These are phyloP conservation scores for Isotomurus palustris DNA, from an alignment of 2,888 invertebrate genomes.

Conservation along the genomic window DNA sequence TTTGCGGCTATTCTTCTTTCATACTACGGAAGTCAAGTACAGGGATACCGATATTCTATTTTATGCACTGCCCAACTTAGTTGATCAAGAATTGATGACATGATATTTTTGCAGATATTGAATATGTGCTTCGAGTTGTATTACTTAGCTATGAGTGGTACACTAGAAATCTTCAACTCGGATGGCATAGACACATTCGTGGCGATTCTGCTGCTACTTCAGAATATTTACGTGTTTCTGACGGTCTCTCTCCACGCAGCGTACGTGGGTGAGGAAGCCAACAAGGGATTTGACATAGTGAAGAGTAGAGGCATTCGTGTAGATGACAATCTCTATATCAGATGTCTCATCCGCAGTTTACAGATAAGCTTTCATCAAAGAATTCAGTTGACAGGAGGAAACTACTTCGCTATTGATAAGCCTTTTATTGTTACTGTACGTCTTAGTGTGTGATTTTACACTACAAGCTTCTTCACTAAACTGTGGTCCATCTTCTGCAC, in stretches of 20 bases:
- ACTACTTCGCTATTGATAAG: slow-evolving; percentile 33
- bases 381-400: slow-evolving; percentile 35
- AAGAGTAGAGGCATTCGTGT: slow-evolving; percentile 16
- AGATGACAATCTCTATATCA: slow-evolving; percentile 16
- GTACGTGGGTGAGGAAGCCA: slow-evolving; percentile 28
- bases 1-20: slow-evolving; percentile 33
- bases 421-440: slow-evolving; percentile 36
- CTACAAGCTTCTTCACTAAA: not conserved
- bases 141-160: slow-evolving; percentile 30
- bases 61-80: not conserved
- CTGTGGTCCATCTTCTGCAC: not conserved
- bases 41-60: not conserved
- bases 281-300: slow-evolving; percentile 28
- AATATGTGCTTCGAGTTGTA: slow-evolving; percentile 41
- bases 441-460: not conserved
- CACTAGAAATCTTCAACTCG: not conserved
- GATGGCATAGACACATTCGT: slow-evolving; percentile 20
- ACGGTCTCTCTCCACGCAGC: slow-evolving; percentile 33
- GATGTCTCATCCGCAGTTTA: slow-evolving; percentile 27
- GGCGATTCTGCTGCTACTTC: slow-evolving; percentile 26
- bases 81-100: not conserved
- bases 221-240: slow-evolving; percentile 37
- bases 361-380: slow-evolving; percentile 23
- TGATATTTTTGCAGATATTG: slow-evolving; percentile 22
- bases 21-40: slow-evolving; percentile 38